Evolutionary conservation across 2,888 invertebrate genomes (phyloP).

Genomic region (Diaprepes abbreviatus): DNA sequence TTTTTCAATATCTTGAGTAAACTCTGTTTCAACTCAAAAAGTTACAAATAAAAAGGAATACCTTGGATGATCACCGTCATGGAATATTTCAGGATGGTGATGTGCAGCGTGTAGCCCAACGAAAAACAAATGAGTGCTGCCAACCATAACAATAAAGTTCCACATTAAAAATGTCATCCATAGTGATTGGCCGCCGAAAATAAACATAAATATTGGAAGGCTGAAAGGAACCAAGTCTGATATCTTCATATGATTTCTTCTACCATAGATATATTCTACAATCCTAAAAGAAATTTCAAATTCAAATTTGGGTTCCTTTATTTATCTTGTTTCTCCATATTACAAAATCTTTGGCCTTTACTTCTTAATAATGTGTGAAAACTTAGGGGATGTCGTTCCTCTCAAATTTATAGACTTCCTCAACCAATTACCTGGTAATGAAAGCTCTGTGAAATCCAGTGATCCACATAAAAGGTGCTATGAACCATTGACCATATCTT

Average conservation of each 20-base stretch:
- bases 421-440: constrained; percentile 66
- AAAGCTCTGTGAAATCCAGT: constrained; percentile 64
- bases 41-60: too few relatives aligned
- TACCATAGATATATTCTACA: constrained; percentile 46
- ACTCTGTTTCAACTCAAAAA: too few relatives aligned
- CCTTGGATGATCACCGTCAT: constrained; percentile 79
- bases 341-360: too few relatives aligned
- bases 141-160: constrained; percentile 74
- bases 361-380: too few relatives aligned
- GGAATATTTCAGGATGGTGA: constrained; percentile 85
- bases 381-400: too few relatives aligned
- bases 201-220: constrained; percentile 67
- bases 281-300: constrained; percentile 46
- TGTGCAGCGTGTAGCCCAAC: constrained; percentile 83
- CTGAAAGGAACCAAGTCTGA: constrained; percentile 66
- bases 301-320: background rate
- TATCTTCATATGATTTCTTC: constrained; percentile 48
- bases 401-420: too few relatives aligned
- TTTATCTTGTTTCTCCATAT: too few relatives aligned
- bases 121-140: constrained; percentile 73
- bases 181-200: constrained; percentile 61
- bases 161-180: constrained; percentile 69
- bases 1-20: too few relatives aligned
- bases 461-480: constrained; percentile 63
- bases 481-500: constrained; percentile 60